phyloP scores from a whole-genome alignment of 2,888 invertebrate genomes.

The Aethes cnicana region DNA sequence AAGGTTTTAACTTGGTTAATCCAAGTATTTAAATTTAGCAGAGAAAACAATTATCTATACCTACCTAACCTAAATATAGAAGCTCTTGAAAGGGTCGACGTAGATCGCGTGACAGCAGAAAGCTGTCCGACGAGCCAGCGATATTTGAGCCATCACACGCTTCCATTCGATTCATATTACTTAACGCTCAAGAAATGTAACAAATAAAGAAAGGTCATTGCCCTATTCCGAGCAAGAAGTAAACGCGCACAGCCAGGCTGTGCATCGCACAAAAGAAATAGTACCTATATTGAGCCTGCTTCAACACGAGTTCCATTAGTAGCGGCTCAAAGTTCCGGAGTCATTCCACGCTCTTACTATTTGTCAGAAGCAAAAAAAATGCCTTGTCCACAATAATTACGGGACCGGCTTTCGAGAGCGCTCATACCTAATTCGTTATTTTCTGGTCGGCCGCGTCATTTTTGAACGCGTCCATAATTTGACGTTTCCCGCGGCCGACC shows the following conservation, averaged over 20 bases:
- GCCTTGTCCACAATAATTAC: slow-evolving; percentile 82
- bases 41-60: too few relatives aligned
- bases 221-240: slow-evolving; percentile 59
- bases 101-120: slow-evolving; percentile 69
- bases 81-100: too few relatives aligned
- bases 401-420: slow-evolving; percentile 76
- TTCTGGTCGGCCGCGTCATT: slow-evolving; percentile 77
- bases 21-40: too few relatives aligned
- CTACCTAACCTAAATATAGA: too few relatives aligned
- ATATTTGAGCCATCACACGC: slow-evolving; percentile 72
- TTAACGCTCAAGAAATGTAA: slow-evolving; percentile 75
- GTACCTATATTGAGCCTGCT: slow-evolving; percentile 76
- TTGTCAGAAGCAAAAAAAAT: slow-evolving; percentile 80
- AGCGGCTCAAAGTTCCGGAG: slow-evolving; percentile 75
- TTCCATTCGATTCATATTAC: slow-evolving; percentile 77
- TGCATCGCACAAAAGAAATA: slow-evolving; percentile 77
- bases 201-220: slow-evolving; percentile 76
- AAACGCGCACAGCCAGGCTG: slow-evolving; percentile 63
- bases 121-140: slow-evolving; percentile 59
- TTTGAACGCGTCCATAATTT: slow-evolving; percentile 78
- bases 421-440: slow-evolving; percentile 81
- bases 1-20: too few relatives aligned
- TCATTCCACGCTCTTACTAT: slow-evolving; percentile 79
- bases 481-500: slow-evolving; percentile 72
- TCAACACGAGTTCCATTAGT: slow-evolving; percentile 76